phyloP scores from a whole-genome alignment of 2,113 vertebrate genomes.

The Acanthisitta chloris region DNA sequence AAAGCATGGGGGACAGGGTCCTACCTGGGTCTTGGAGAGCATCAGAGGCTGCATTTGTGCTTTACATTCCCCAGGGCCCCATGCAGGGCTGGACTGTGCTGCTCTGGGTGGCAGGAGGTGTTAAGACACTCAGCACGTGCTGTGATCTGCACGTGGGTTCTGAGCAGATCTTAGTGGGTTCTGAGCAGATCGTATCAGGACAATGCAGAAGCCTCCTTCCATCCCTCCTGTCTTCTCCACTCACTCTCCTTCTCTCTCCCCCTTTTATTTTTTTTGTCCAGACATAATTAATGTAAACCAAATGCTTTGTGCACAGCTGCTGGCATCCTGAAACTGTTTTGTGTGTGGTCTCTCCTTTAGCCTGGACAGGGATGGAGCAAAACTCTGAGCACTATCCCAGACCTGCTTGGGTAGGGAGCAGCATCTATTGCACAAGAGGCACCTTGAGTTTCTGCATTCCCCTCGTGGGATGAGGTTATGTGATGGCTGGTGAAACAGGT shows the following conservation, averaged over 20 bases:
- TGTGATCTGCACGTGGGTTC: neutral
- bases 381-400: conserved; percentile 36
- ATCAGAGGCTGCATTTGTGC: fast-evolving
- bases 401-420: conserved; percentile 3
- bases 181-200: neutral
- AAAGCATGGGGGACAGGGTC: neutral
- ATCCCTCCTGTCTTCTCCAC: neutral
- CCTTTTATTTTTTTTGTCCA: neutral
- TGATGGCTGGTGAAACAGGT: neutral
- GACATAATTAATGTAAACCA: conserved; percentile 28
- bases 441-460: neutral
- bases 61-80: neutral
- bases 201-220: neutral
- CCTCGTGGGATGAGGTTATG: neutral
- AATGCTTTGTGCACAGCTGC: conserved; percentile 11
- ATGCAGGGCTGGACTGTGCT: fast-evolving
- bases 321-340: conserved; percentile 21
- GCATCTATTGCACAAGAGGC: neutral
- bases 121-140: neutral
- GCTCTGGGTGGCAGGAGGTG: neutral
- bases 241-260: neutral
- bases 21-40: fast-evolving
- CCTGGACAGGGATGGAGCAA: conserved; percentile 21
- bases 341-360: conserved; percentile 40
- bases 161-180: neutral